Base-by-base conservation (phyloP, 2,888 invertebrate species). In the Ormyrus labotus region DNA sequence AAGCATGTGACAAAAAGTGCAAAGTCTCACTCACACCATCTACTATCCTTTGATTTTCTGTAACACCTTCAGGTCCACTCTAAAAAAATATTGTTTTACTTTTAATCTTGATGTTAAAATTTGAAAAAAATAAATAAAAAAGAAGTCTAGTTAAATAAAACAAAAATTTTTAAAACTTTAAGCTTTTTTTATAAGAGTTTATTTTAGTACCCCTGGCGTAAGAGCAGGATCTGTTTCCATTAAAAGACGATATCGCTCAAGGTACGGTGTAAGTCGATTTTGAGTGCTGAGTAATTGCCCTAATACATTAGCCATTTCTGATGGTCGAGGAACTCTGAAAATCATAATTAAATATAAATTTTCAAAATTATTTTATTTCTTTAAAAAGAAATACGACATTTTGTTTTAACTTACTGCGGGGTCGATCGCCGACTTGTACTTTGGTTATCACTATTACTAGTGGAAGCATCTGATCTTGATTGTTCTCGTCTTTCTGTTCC, bases 1-100 rank as follows among this genome's bases (percentile, higher is more conserved):
- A 96, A 1, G 96, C 96, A 88, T 98, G 98, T 2, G 97, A 94
- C 85, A 98, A 92, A 84, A 94, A 95, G 89, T 98, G 98, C 87
- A 97, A 92, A 47, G 95, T 93, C 89, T 96, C 96, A 0, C 96
- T 95, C 0, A 96, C 95, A 73, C 95, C 92, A 87, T 95, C 95
- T 83, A 95, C 94, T 60, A 94, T 91, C 11, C 93, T 93, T 89
- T 96, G 96, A 5, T 93, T 92, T 82, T 92, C 91, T 65, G 92
- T 91, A 5, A 91, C 91, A 0, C 83, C 80, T 34, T 92, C 92
- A 80, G 92, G 90, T 64, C 86, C 87, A 73, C 69, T 71, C 86
- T 86, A 58, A 13, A 67, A 75, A 69, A 65, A 81, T 64, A 58
- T 48, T 64, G 34, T 34, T 3, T 34, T 34, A 34, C 34, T 34